These are phyloP conservation scores for Acanthopleura granulata DNA, from an alignment of 2,888 invertebrate genomes.

Conservation along the genomic window DNA sequence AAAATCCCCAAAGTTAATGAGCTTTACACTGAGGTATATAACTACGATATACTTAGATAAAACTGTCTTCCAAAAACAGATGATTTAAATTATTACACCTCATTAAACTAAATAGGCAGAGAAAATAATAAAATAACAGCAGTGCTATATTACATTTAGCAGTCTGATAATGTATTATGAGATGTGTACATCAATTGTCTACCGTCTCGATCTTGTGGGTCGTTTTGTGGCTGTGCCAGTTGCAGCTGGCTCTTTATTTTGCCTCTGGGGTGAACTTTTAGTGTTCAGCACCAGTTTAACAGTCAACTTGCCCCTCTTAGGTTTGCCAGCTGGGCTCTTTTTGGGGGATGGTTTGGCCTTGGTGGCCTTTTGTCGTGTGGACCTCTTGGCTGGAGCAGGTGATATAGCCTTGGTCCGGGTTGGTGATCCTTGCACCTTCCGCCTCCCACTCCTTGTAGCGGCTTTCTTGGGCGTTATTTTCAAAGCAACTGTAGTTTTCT, in stretches of 20 bases:
- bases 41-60: too few species aligned
- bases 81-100: too few species aligned
- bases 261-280: neutral
- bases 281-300: neutral
- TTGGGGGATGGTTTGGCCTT: neutral
- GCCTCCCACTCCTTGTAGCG: neutral
- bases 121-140: too few species aligned
- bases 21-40: too few species aligned
- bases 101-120: too few species aligned
- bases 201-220: neutral
- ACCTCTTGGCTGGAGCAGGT: neutral
- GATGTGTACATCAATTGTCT: neutral
- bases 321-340: neutral
- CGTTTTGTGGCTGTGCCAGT: neutral
- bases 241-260: neutral
- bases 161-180: too few species aligned
- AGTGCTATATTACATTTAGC: too few species aligned
- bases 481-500: neutral
- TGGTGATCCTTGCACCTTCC: neutral
- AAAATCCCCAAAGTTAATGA: too few species aligned
- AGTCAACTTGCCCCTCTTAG: neutral
- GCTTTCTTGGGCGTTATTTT: slow-evolving; percentile 4
- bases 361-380: neutral
- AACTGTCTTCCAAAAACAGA: too few species aligned
- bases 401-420: neutral